Evolutionary conservation across 2,113 vertebrate species (phyloP), one percentile per base, ranked within the genome.

Genomic region (Zootoca vivipara): DNA sequence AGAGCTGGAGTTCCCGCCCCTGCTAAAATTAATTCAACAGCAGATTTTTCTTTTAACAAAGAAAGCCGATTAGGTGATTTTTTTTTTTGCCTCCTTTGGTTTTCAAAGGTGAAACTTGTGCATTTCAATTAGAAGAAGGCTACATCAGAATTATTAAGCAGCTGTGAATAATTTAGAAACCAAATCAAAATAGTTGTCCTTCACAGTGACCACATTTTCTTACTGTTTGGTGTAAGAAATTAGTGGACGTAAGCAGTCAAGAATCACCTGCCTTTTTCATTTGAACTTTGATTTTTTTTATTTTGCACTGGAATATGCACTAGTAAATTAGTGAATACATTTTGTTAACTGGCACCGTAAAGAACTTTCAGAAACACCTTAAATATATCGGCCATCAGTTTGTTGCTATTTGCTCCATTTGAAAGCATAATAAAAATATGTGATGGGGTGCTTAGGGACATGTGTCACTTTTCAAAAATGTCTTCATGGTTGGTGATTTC

Each of bases 281-380:
- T 74, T 40, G 69, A 46, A n/a, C 10, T 64, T n/a, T 88, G 70
- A 67, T 91, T 24, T 88, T 88, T 89, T 75, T 9, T 89, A 52
- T 89, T 72, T 9, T 30, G 15, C n/a, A 42, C 10, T 35, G 6
- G 26, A 64, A 0, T 38, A 0, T 0, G 7, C 82, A 87, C 85
- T 35, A 9, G 0, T 65, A 90, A 85, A 69, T 77, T 75, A 73
- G 16, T 16, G 1, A 38, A 90, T 69, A 77, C 52, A 2, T 0
- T 90, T 93, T 85, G 46, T 52, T 58, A 20, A 3, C 5, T 82
- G 58, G 10, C 5, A 52, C 78, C 92, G 35, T 81, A 85, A 79
- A 83, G 92, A 79, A 83, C 18, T 7, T 81, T 82, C 79, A 75
- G 77, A 56, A 13, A 52, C 74, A 83, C 33, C 56, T 87, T 35